Evolutionary conservation across 2,888 invertebrate species (phyloP).

Genomic region (Ditula angustiorana): DNA sequence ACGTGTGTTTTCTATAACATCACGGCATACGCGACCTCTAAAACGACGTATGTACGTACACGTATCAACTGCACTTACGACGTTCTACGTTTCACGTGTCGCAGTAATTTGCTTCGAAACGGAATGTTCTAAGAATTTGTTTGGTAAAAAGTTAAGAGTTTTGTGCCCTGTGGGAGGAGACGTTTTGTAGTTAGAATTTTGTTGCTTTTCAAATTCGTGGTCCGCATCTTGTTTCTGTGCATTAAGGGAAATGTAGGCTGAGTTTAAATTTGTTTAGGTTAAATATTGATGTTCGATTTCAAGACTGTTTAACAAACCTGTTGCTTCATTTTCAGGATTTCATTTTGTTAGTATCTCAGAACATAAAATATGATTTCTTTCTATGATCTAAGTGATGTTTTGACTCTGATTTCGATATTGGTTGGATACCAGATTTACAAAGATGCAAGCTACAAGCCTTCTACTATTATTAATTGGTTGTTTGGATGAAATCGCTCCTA

Average conservation of each 20-base stretch:
- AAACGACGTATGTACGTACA: not conserved
- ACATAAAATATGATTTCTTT: too few species aligned
- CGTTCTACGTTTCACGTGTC: not conserved
- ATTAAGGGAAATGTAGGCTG: not conserved
- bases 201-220: not conserved
- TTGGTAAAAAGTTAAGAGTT: slow-evolving; percentile 21
- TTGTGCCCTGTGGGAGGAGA: slow-evolving; percentile 9
- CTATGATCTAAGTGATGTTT: too few species aligned
- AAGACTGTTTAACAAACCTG: too few species aligned
- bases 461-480: too few species aligned
- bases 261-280: not conserved
- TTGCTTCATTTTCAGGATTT: too few species aligned
- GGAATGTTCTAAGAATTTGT: slow-evolving; percentile 20
- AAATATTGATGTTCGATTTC: too few species aligned
- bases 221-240: not conserved
- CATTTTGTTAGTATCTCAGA: too few species aligned
- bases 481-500: too few species aligned
- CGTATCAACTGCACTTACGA: not conserved
- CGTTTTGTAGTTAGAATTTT: slow-evolving; percentile 10
- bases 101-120: slow-evolving; percentile 27
- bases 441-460: too few species aligned
- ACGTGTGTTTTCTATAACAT: slow-evolving; percentile 33
- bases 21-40: not conserved
- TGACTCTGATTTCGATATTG: too few species aligned
- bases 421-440: too few species aligned